phyloP scores from a whole-genome alignment of 2,113 vertebrate species.

The Echinops telfairi region DNA sequence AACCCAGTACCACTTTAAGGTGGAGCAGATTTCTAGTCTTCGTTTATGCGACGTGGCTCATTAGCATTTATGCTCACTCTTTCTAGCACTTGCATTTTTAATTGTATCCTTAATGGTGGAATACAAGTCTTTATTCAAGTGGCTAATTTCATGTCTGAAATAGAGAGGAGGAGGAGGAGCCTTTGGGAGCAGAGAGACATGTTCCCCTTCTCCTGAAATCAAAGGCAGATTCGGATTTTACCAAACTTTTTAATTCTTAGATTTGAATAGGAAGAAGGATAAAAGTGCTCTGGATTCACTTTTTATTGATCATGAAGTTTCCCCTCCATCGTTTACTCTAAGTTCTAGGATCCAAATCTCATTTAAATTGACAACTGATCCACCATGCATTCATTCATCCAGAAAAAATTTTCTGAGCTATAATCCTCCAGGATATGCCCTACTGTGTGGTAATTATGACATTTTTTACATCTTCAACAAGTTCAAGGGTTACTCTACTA shows the following conservation, averaged over 20 bases:
- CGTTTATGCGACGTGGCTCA: slow-evolving; percentile 53
- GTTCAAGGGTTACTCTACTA: neutral
- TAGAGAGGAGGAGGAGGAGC: slow-evolving; percentile 66
- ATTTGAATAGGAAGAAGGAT: neutral
- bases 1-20: neutral
- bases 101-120: slow-evolving; percentile 74
- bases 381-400: neutral
- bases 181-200: neutral
- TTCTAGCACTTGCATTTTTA: slow-evolving; percentile 75
- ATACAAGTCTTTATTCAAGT: slow-evolving; percentile 72
- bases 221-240: slow-evolving; percentile 37
- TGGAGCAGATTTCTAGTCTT: slow-evolving; percentile 46
- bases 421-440: neutral
- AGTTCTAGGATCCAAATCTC: neutral
- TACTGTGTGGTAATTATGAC: neutral
- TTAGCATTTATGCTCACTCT: slow-evolving; percentile 58
- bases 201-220: slow-evolving; percentile 59
- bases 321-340: neutral
- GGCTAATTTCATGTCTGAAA: slow-evolving; percentile 73
- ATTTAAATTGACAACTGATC: neutral
- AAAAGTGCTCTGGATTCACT: neutral
- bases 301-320: neutral
- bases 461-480: neutral
- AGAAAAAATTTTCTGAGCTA: slow-evolving; percentile 43
- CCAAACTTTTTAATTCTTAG: slow-evolving; percentile 45